Evolutionary conservation across 2,113 vertebrate species (phyloP).

Genomic region (Siphamia tubifer): DNA sequence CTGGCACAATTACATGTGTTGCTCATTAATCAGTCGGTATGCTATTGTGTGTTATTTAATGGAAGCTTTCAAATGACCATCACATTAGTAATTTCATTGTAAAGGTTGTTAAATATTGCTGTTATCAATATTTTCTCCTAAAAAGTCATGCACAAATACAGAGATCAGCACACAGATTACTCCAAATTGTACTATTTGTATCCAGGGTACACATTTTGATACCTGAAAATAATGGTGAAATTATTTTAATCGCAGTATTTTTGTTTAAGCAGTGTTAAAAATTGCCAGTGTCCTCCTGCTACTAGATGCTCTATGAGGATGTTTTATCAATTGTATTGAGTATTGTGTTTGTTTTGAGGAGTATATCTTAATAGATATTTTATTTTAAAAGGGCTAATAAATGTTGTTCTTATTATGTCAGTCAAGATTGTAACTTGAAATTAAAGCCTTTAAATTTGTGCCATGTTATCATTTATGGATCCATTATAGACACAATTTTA

Average conservation of each 20-base stretch:
- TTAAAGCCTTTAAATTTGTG: conserved; percentile 57
- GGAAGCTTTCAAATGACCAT: neutral
- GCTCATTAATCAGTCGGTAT: conserved; percentile 23
- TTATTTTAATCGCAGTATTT: neutral
- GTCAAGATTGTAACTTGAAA: conserved; percentile 48
- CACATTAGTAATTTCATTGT: conserved; percentile 15
- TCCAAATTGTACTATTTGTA: conserved; percentile 12
- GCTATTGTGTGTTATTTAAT: conserved; percentile 11
- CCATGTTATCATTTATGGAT: conserved; percentile 28
- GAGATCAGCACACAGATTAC: neutral
- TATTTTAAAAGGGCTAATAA: conserved; percentile 63
- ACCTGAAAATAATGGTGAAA: neutral
- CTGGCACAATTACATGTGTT: conserved; percentile 7
- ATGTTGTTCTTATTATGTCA: conserved; percentile 25
- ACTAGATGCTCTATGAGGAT: neutral
- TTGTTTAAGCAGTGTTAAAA: neutral
- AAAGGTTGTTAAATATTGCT: conserved; percentile 8
- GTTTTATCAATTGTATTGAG: neutral
- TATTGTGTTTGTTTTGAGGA: conserved; percentile 29
- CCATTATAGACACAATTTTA: neutral
- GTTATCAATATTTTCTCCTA: neutral
- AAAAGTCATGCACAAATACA: neutral
- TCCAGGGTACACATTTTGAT: conserved; percentile 1
- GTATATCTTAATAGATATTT: conserved; percentile 13
- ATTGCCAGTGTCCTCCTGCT: neutral